Conservation (phyloP, 2,888 invertebrate species). For the Drosophila kambysellisi region DNA sequence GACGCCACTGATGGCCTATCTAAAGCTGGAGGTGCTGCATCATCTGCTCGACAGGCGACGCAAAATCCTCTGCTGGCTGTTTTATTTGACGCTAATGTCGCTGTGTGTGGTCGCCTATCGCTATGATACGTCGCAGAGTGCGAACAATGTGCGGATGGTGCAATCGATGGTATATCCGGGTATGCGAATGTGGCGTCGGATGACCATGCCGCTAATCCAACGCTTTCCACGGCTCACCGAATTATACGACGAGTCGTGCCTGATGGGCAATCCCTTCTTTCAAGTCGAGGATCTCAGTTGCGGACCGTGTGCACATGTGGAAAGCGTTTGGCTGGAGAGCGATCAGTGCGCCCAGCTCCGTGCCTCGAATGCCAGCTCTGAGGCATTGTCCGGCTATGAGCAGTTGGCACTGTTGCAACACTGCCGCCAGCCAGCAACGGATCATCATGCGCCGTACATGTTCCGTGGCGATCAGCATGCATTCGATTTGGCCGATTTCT, state of each 20-base stretch:
- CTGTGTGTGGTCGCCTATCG: conserved; percentile 82
- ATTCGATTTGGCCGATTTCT: conserved; percentile 87
- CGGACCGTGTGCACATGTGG: conserved; percentile 91
- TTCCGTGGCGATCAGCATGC: conserved; percentile 87
- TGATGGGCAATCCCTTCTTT: conserved; percentile 93
- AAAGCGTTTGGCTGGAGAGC: conserved; percentile 86
- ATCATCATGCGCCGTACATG: conserved; percentile 86
- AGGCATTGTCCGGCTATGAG: conserved; percentile 16
- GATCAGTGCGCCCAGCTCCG: conserved; percentile 56
- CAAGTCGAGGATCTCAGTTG: conserved; percentile 93
- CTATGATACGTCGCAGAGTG: conserved; percentile 72
- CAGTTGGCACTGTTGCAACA: conserved; percentile 36
- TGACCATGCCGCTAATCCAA: conserved; percentile 91
- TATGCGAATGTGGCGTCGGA: conserved; percentile 89
- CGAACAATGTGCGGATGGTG: conserved; percentile 56
- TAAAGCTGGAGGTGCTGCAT: conserved; percentile 84
- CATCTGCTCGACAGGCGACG: conserved; percentile 84
- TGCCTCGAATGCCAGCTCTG: conserved; percentile 10
- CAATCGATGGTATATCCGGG: conserved; percentile 93
- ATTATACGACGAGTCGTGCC: conserved; percentile 93
- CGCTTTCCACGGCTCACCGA: conserved; percentile 91
- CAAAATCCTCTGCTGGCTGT: conserved; percentile 83
- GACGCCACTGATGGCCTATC: conserved; percentile 82
- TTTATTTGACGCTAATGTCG: conserved; percentile 79
- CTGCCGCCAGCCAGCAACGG: conserved; percentile 62